Base-by-base conservation (phyloP, 2,113 vertebrate genomes). In the Nibea albiflora region DNA sequence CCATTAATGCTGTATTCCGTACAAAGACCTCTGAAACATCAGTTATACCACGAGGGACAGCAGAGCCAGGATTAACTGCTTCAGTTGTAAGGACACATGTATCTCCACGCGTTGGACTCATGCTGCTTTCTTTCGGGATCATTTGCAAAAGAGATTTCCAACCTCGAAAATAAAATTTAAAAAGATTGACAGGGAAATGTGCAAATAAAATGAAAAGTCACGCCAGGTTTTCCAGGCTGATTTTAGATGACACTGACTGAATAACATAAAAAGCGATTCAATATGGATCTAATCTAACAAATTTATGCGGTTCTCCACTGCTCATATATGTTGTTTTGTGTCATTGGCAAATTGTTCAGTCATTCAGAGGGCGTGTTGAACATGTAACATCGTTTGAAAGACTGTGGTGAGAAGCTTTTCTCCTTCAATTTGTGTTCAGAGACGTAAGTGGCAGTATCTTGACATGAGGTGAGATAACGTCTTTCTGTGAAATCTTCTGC, bases 381-480 rank as follows among this genome's bases (percentile, higher is more conserved):
- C 44, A 68, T 20, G 8, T 39, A 53, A 39, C 14, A 24, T 3
- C 44, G 16, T 57, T 57, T 73, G 16, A 64, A n/a, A 46, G 16
- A 6, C 26, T 16, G 15, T 20, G 49, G 2, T 10, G 42, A 73
- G 53, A 42, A 47, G 22, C n/a, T 10, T 50, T 19, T 70, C 57
- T 70, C 58, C 44, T 68, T 64, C 44, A 52, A n/a, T 64, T 57
- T 50, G 15, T 46, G 22, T 79, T 58, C 24, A n/a, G 72, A 70
- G 67, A 50, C 24, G 19, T 42, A 50, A 66, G 65, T 62, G 73
- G 77, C 67, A 46, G 2, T 70, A 86, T 83, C 58, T 86, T 24
- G 76, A 68, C 42, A 16, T 22, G 2, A 19, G 42, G 14, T 7
- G n/a, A 73, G 63, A 84, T 75, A 31, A 77, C 54, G 31, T 82